Evolutionary conservation across 1,140 invertebrate genomes (phyloP), one percentile per base, ranked within the genome.

Genomic region (Bombus cullumanus): DNA sequence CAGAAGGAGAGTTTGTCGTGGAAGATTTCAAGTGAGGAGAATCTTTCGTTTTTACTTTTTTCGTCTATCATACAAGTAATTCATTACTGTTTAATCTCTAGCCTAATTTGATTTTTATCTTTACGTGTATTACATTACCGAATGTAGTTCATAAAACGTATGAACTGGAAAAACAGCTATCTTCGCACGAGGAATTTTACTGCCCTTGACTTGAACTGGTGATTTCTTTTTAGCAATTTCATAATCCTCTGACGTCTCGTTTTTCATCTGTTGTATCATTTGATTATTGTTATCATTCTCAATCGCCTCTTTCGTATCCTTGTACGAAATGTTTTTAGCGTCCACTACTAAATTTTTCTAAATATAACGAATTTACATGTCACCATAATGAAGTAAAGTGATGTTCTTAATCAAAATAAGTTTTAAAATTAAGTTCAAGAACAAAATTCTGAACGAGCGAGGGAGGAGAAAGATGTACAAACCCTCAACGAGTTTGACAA

Each of bases 171-270:
- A 64, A 43, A 41, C n/a, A 12, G 59, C 62, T 9, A 66, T 68
- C 34, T 78, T 90, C 25, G 83, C 76, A 6, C 88, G 81, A 25
- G 89, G 89, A 80, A 90, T 90, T 85, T 74, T 85, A n/a, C 89
- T 90, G 13, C 68, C 18, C 6, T 76, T 90, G 9, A 69, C 71
- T 53, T 37, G 57, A n/a, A 62, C 18, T 10, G n/a, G 4, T 5
- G 34, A 86, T 71, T 13, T 86, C 8, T 9, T 37, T 41, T 34
- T 1, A 18, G 13, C 31, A 66, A 37, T 64, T 8, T 78, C 22
- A 13, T 1, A 62, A 75, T 86, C 69, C 5, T 69, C 18, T 18
- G 39, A 34, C 8, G 22, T 74, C 62, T 79, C 53, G 10, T 31
- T 25, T 31, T 53, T 76, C 15, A 64, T n/a, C 22, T 47, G 57